phyloP scores from a whole-genome alignment of 2,797 vertebrate species.

The Halcyon leucocephala region DNA sequence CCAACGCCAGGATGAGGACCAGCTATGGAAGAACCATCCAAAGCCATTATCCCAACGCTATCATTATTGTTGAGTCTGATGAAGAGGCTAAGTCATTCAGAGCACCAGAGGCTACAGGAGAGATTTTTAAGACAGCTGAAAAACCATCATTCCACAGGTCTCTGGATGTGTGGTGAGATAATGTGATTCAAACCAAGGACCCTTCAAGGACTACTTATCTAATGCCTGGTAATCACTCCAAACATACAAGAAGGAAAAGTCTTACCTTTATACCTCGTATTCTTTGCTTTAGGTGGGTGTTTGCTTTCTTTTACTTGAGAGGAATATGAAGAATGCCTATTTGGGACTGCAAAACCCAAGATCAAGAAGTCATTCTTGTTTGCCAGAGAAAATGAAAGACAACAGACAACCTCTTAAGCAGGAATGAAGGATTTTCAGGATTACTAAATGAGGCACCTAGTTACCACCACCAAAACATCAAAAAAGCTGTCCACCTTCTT shows the following conservation, averaged over 20 bases:
- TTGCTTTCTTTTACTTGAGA: background rate
- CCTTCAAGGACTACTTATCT: background rate
- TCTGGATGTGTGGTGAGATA: background rate
- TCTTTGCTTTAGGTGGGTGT: background rate
- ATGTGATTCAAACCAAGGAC: background rate
- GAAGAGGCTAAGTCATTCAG: background rate
- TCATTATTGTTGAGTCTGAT: background rate
- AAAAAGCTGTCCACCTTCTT: background rate
- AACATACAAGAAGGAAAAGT: background rate
- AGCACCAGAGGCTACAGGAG: background rate
- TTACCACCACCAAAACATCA: background rate
- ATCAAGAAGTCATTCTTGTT: background rate
- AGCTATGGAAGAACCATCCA: background rate
- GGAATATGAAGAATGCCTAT: background rate
- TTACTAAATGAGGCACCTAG: background rate
- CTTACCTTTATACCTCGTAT: background rate
- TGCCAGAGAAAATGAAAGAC: constrained; percentile 3
- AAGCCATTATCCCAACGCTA: background rate
- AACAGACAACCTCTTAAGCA: background rate
- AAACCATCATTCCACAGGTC: background rate
- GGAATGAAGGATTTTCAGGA: background rate
- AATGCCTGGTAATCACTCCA: background rate
- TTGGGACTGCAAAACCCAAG: background rate
- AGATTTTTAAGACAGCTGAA: background rate
- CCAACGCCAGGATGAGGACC: background rate